Evolutionary conservation across 2,797 vertebrate genomes (phyloP), one percentile per base, ranked within the genome.

Genomic region (Cossypha caffra): DNA sequence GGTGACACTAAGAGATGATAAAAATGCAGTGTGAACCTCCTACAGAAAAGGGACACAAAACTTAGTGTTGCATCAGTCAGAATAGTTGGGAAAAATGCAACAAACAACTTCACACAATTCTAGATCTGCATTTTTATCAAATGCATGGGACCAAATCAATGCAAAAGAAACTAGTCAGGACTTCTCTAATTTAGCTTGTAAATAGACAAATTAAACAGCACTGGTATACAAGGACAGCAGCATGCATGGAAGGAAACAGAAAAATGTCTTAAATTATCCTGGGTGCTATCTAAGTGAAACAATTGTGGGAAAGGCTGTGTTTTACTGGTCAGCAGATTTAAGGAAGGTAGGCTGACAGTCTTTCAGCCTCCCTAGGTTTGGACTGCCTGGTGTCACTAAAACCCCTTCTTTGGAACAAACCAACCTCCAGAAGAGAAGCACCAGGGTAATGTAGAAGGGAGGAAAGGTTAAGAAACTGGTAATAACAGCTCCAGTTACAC

Each of bases 81-180:
- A 62, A 15, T 71, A 80, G 28, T 71, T 80, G 1, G 0, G n/a
- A 80, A 88, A 80, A 31, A 74, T 1, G 5, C 3, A 86, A 47
- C 3, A 51, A 57, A 50, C 7, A 52, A 33, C 42, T 77, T 42
- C 57, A 80, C 15, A 84, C 11, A 55, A 10, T 74, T 86, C 15
- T 48, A 23, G 58, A 40, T n/a, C 23, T 69, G 10, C 6, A 59
- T 14, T 55, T 86, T 86, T 45, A 87, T 37, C 16, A 84, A 50
- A 91, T 40, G 20, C 0, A 0, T 43, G 20, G 11, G 24, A 58
- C 9, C 21, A 51, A 66, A 86, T 16, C 11, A 83, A 4, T 37
- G 37, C 15, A 83, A 83, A 91, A 54, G 24, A 54, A 43, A 59
- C 35, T 51, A 55, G 7, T 5, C 28, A 73, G 19, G 40, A 79